Evolutionary conservation across 2,113 vertebrate genomes (phyloP).

Genomic region (Rhineura floridana): DNA sequence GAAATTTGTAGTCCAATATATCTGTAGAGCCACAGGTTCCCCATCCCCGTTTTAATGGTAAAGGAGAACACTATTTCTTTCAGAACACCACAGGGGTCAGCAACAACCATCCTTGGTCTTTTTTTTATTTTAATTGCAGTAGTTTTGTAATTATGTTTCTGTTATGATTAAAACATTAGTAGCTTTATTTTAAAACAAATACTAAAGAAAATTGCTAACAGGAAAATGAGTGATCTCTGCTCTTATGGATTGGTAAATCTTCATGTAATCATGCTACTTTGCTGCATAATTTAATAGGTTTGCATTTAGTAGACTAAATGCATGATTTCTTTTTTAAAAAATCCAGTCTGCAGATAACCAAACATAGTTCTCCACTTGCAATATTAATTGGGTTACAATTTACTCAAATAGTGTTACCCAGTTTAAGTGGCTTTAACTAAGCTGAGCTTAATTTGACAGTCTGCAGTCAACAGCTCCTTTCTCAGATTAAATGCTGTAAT

Average conservation of each 20-base stretch:
- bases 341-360: not conserved
- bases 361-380: not conserved
- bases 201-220: not conserved
- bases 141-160: not conserved
- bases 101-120: not conserved
- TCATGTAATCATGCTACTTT: accelerated
- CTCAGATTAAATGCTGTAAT: not conserved
- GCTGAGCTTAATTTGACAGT: slow-evolving; percentile 3
- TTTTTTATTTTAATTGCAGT: not conserved
- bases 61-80: not conserved
- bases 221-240: not conserved
- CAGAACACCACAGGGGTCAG: no score
- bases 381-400: slow-evolving; percentile 22
- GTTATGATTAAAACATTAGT: not conserved
- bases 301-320: not conserved
- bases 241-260: not conserved
- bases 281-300: not conserved
- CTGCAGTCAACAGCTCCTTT: not conserved
- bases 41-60: not conserved
- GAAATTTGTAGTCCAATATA: no score
- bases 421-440: slow-evolving; percentile 7
- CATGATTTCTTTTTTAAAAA: not conserved
- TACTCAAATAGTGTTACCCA: not conserved
- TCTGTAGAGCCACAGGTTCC: no score
- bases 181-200: no score